Evolutionary conservation across 2,888 invertebrate species (phyloP), one percentile per base, ranked within the genome.

Genomic region (Dorcus parallelipipedus): DNA sequence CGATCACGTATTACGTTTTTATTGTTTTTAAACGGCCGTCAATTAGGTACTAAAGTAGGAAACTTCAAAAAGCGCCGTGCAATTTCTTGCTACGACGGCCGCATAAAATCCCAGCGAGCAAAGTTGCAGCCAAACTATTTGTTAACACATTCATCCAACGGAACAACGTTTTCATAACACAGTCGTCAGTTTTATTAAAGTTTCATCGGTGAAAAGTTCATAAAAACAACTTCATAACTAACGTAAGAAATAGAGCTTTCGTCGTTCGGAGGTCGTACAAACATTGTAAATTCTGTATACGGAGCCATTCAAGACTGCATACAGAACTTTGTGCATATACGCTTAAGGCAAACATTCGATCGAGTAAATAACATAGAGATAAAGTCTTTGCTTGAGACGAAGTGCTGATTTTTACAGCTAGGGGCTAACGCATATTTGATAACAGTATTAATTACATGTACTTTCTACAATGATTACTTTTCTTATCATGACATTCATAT

Each of bases 1-100:
- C 60, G 60, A 63, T 63, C 63, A 63, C 64, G 64, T 64, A 60
- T 56, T 48, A 49, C 49, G 43, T 41, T 52, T 53, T 60, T 62
- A 62, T 60, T 62, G 60, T 55, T 62, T 62, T 62, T 62, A 62
- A 60, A 62, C 54, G 59, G 52, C 38, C 60, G 51, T 57, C 62
- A 62, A 62, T 62, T 60, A 55, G 57, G 49, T 49, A 60, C 60
- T 62, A 62, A 60, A 62, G 50, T 53, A 57, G 47, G 57, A 60
- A 59, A 60, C 45, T 17, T 45, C 17, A 20, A 45, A 45, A 45
- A 10, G 20, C 20, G 45, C 17, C 45, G 23, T 17, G 23, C 45
- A 42, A 42, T 17, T 45, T 45, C 14, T 10, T 20, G 17, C 45
- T 17, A 45, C 43, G 43, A n/a, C 43, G n/a, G 17, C 10, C 43